Conservation (phyloP, 2,888 invertebrate species). For the Pedicia rivosa region DNA sequence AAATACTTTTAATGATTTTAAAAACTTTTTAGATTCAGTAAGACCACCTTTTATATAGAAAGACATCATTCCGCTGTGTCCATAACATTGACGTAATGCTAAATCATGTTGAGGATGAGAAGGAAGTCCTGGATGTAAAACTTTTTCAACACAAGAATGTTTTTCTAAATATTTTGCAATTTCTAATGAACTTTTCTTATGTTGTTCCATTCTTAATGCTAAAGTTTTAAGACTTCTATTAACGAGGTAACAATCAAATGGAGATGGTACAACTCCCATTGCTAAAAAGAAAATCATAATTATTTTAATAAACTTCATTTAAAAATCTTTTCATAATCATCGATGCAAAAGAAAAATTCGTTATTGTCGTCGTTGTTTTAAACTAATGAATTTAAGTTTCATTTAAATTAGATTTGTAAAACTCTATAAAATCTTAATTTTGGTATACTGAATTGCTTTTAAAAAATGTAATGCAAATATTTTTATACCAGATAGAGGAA, state of each 20-base stretch:
- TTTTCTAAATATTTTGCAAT: constrained; percentile 68
- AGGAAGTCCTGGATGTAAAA: constrained; percentile 71
- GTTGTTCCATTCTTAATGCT: constrained; percentile 78
- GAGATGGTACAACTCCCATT: constrained; percentile 78
- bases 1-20: constrained; percentile 63
- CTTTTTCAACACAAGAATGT: constrained; percentile 64
- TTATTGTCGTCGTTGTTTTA: no score
- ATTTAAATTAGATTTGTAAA: no score
- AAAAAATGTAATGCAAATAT: no score
- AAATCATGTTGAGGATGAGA: constrained; percentile 77
- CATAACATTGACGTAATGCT: constrained; percentile 62
- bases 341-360: no score
- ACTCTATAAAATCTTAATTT: no score
- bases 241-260: constrained; percentile 90
- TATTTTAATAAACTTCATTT: no score
- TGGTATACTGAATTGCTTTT: no score
- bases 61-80: constrained; percentile 85
- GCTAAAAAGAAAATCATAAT: constrained; percentile 17
- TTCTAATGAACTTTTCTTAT: constrained; percentile 58
- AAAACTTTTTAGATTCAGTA: constrained; percentile 53
- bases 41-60: constrained; percentile 71
- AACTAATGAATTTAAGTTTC: no score
- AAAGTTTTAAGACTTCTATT: constrained; percentile 89
- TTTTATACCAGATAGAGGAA: no score
- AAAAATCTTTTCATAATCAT: no score